Evolutionary conservation across 2,888 invertebrate genomes (phyloP), one percentile per base, ranked within the genome.

Genomic region (Psococerastis gibbosa): DNA sequence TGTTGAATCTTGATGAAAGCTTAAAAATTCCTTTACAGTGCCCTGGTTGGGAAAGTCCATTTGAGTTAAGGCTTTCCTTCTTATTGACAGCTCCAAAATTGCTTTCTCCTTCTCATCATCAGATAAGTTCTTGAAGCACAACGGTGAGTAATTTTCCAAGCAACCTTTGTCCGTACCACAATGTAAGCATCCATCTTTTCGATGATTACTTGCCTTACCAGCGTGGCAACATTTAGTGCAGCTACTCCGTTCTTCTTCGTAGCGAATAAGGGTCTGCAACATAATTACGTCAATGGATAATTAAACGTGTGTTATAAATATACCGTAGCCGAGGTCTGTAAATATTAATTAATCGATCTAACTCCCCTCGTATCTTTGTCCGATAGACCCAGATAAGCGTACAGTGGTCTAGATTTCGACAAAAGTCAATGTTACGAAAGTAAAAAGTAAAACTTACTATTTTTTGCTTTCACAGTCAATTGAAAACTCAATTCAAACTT

Each of bases 141-240:
- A 6, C 33, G 5, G 34, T 9, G 31, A 17, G 22, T 4, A 35
- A 5, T 22, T 34, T 22, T 13, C 69, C 44, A 67, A 62, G 55
- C 83, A 83, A 8, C 76, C 75, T 1, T 60, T 63, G 35, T 61
- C 54, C 0, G 73, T 75, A 3, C 66, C 68, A 56, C 83, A 84
- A 0, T 66, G 57, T 0, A 58, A 59, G 52, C 83, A 83, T 0
- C 82, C 82, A 51, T 63, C 68, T 58, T 65, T 75, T 18, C 64
- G 58, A 56, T 83, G 82, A 32, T 63, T 57, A 48, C 63, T 63
- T 5, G 67, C 49, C 50, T 73, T 73, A 0, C 82, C 83, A 22
- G 58, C 56, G 59, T 83, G 83, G 0, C 81, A 81, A 58, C 83
- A 83, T 41, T 71, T 68, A 27, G 70, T 69, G 55, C 83, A 82